Evolutionary conservation across 2,888 invertebrate species (phyloP), one percentile per base, ranked within the genome.

Genomic region (Ornithoptera priamus): DNA sequence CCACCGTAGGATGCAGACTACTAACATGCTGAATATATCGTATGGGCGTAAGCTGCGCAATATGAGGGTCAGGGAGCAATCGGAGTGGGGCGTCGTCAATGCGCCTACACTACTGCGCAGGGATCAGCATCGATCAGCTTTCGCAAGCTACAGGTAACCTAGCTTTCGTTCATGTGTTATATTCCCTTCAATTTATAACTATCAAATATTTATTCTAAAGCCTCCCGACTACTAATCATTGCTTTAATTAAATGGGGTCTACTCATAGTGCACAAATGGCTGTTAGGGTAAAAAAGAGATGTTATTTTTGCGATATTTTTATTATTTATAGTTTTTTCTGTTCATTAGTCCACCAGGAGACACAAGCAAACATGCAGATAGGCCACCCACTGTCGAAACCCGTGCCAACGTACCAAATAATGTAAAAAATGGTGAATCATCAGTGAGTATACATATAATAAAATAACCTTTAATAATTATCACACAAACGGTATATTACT

Each of bases 91-190:
- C 30, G 70, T 17, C n/a, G 10, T 50, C n/a, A 36, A 22, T 42
- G 69, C 84, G 17, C 81, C 81, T 39, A 84, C 75, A 20, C 56
- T 84, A 17, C 81, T 92, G 71, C 81, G 90, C 0, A 73, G 84
- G 0, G 83, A 83, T 2, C 88, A 89, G 65, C 88, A 87, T 20
- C 80, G 88, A 75, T 93, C 93, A 0, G 93, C 93, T 0, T 93
- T 93, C 77, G 93, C 93, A 30, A 88, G 85, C 76, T 93, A 93
- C 67, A 90, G 91, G 89, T 90, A 69, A 66, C 10, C 10, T 7
- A 1, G 39, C 39, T 36, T 36, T 36, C 5, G 8, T 36, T 7
- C 2, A 36, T 36, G 8, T 36, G 5, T 36, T 7, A 36, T 7
- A 36, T 36, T 7, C 8, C 36, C 36, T 5, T 36, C 36, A 7